Base-by-base conservation (phyloP, 2,888 invertebrate species). In the Lasioglossum morio region DNA sequence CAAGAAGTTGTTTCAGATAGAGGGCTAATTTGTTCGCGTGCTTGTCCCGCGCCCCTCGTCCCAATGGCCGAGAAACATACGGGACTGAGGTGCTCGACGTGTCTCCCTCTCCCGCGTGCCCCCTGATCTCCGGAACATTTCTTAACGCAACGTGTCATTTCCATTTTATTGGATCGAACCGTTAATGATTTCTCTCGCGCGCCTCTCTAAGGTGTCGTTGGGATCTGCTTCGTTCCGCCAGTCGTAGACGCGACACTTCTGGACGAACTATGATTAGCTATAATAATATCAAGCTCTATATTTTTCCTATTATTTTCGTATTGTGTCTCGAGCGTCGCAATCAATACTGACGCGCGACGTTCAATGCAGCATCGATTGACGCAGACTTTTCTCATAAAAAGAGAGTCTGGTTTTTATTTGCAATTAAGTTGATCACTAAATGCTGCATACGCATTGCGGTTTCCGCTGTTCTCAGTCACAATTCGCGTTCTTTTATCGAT, bases 1-100 rank as follows among this genome's bases (percentile, higher is more conserved):
- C 93, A 91, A 94, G 94, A 94, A 94, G 94, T 94, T 94, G 94
- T 94, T 94, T 94, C 94, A 94, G 94, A 94, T 94, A 94, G 94
- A 92, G 93, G 93, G 94, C 94, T 94, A 94, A 94, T 94, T 94
- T 94, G 94, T 94, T 94, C 94, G 92, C 93, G 93, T 93, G 93
- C 92, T 88, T 87, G 87, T 88, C 86, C 82, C 89, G 76, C 89
- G 85, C 86, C 86, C 86, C 82, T 75, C 79, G 70, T 74, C 30
- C 60, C 53, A 53, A 69, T 66, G 53, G 72, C 80, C 46, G 43
- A 48, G 63, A 70, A 85, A 86, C 84, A 87, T 86, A 90, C 88
- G 83, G 88, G 88, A 87, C 86, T 79, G 86, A 81, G 79, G 73
- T 72, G 88, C 70, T 19, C 83, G 86, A 84, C 75, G 76, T 74